phyloP scores from a whole-genome alignment of 2,113 vertebrate genomes.

The Cnemophilus loriae region DNA sequence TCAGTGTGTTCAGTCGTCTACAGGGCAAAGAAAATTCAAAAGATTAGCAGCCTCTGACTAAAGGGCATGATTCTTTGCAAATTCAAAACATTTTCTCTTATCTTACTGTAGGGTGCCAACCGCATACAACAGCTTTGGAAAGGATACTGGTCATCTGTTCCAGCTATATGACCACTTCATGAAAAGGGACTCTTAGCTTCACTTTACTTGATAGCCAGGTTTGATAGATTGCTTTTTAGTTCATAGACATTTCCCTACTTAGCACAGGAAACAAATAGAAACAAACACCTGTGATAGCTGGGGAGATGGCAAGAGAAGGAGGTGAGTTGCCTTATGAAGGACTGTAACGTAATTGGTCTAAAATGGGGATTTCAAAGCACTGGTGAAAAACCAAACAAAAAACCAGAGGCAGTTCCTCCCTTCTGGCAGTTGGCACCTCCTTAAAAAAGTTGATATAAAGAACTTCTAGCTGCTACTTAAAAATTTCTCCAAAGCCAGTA shows the following conservation, averaged over 20 bases:
- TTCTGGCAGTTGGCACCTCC: background rate
- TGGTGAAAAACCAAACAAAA: background rate
- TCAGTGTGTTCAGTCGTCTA: conserved; percentile 94
- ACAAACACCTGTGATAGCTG: background rate
- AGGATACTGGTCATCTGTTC: background rate
- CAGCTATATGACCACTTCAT: background rate
- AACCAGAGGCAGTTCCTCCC: background rate
- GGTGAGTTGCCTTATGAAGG: background rate
- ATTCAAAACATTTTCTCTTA: conserved; percentile 39
- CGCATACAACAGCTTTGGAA: background rate
- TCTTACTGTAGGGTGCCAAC: background rate
- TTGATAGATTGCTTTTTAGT: background rate
- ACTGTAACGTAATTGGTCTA: background rate
- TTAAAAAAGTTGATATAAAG: background rate
- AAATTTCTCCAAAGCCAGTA: background rate
- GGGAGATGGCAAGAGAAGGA: background rate
- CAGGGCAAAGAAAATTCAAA: conserved; percentile 67
- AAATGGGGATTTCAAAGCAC: background rate
- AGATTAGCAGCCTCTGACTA: conserved; percentile 44
- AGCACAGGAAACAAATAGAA: background rate
- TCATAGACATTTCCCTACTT: background rate
- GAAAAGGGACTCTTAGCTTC: background rate
- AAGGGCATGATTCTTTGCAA: background rate
- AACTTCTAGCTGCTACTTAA: background rate
- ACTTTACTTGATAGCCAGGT: background rate